Evolutionary conservation across 2,797 vertebrate species (phyloP).

Genomic region (Periophthalmus magnuspinnatus): DNA sequence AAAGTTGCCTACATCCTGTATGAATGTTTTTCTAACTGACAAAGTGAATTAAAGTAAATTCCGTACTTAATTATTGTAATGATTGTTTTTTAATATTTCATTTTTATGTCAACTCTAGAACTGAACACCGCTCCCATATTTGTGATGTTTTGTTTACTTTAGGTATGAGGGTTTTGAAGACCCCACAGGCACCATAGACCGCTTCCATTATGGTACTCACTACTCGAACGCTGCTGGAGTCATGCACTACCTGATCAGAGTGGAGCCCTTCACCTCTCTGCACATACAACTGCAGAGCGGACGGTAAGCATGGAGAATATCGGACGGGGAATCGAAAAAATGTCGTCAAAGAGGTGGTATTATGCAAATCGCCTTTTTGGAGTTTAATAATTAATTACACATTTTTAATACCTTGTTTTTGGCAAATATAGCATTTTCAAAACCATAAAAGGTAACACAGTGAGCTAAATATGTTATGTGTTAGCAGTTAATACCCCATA

Average conservation of each 20-base stretch:
- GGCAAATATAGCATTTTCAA: too few species aligned
- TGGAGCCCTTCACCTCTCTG: slow-evolving; percentile 93
- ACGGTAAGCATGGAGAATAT: slow-evolving; percentile 70
- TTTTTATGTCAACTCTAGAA: not conserved
- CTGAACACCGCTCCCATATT: not conserved
- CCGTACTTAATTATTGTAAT: too few species aligned
- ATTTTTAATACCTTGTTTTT: too few species aligned
- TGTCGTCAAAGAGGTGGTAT: too few species aligned
- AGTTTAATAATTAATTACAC: too few species aligned
- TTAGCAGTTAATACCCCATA: too few species aligned
- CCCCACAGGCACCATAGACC: slow-evolving; percentile 90
- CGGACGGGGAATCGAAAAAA: not conserved
- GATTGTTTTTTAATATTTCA: not conserved
- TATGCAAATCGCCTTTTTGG: too few species aligned
- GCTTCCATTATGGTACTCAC: slow-evolving; percentile 98
- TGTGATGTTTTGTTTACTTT: not conserved
- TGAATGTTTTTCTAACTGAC: too few species aligned
- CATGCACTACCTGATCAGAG: slow-evolving; percentile 99
- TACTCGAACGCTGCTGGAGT: slow-evolving; percentile 97
- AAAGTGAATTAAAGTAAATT: not conserved
- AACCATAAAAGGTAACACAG: too few species aligned
- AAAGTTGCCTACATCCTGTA: too few species aligned
- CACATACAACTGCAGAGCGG: slow-evolving; percentile 97
- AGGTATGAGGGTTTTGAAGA: slow-evolving; percentile 98
- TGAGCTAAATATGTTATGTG: too few species aligned